These are phyloP conservation scores for Orussus abietinus DNA, from an alignment of 1,140 invertebrate genomes.

Conservation along the genomic window DNA sequence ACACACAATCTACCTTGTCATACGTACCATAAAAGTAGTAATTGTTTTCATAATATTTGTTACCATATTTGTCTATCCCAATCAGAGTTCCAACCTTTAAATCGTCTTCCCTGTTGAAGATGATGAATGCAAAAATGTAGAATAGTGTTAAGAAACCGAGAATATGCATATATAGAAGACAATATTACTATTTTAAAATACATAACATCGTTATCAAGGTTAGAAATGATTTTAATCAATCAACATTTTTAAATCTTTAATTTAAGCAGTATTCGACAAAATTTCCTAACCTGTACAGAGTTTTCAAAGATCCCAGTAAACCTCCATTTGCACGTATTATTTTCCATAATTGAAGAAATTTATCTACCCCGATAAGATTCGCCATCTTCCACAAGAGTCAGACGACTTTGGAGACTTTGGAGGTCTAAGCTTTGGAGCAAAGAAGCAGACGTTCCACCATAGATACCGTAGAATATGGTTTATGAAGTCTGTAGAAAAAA, in stretches of 20 bases:
- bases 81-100: conserved; percentile 80
- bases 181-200: conserved; percentile 12
- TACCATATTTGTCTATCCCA: conserved; percentile 95
- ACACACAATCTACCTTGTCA: background rate
- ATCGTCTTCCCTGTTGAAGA: conserved; percentile 72
- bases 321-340: conserved; percentile 78
- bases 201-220: conserved; percentile 4
- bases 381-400: no score
- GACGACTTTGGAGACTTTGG: no score
- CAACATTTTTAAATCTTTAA: conserved; percentile 20
- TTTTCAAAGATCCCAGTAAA: conserved; percentile 63
- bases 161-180: conserved; percentile 21
- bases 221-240: conserved; percentile 12
- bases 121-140: conserved; percentile 29
- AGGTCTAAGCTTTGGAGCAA: no score
- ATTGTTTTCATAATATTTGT: conserved; percentile 94
- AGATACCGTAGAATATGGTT: no score
- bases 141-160: conserved; percentile 19
- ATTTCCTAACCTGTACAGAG: conserved; percentile 68
- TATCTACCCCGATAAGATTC: conserved; percentile 69
- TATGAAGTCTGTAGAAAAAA: no score
- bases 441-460: no score
- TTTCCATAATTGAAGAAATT: conserved; percentile 62
- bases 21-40: conserved; percentile 74
- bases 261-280: conserved; percentile 1